A percentile compares a stretch with the other conserved stretches of the same genome.
Conservation (phyloP, 2,113 vertebrate species). For the Vombatus ursinus region DNA sequence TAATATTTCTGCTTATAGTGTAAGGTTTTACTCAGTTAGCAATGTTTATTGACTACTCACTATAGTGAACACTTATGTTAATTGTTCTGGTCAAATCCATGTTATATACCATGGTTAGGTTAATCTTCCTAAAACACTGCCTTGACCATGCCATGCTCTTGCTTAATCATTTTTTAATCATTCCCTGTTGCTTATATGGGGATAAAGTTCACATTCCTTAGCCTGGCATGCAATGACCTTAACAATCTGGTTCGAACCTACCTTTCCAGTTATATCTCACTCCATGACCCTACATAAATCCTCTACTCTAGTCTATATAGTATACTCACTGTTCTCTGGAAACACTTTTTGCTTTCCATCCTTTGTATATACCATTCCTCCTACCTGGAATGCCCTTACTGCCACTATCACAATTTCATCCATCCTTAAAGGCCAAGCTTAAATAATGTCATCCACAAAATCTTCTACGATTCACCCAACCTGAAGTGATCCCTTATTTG, state of each 20-base stretch:
- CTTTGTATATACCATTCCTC: neutral
- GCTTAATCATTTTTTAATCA: neutral
- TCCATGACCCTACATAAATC: neutral
- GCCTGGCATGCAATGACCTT: neutral
- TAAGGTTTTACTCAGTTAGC: neutral
- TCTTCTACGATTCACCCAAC: neutral
- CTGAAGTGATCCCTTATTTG: neutral
- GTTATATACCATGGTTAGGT: neutral
- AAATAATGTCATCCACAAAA: neutral
- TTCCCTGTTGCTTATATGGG: neutral
- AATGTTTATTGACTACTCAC: neutral
- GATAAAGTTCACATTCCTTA: neutral
- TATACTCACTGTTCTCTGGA: neutral
- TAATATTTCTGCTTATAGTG: neutral
- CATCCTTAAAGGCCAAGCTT: neutral
- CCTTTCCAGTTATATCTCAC: neutral
- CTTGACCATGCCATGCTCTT: neutral
- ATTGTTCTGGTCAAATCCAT: neutral
- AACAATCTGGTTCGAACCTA: neutral
- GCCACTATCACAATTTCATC: neutral
- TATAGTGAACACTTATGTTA: neutral
- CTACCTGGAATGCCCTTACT: neutral
- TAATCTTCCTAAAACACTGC: neutral
- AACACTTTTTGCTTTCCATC: neutral
- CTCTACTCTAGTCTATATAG: neutral